Percentiles rank a stretch among this genome's conserved stretches.
These are phyloP conservation scores for Esox niger DNA, from an alignment of 2,113 vertebrate species.

Conservation along the genomic window DNA sequence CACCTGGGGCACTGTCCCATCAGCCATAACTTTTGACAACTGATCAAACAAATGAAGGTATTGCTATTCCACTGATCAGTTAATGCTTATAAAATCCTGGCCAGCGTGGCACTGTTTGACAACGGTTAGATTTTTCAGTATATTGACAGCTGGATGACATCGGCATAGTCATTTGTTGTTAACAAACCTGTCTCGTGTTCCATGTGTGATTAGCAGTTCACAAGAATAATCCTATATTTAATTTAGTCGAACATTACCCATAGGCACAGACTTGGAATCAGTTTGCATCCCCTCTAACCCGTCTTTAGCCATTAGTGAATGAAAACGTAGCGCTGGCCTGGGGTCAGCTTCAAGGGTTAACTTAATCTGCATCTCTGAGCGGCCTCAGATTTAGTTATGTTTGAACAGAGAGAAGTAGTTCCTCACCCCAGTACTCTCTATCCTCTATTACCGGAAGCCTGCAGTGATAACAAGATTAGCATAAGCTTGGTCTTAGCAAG, in stretches of 20 bases:
- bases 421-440: constrained; percentile 30
- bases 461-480: constrained; percentile 65
- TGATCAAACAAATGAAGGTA: constrained; percentile 46
- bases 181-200: neutral
- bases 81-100: neutral
- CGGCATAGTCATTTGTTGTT: constrained; percentile 10
- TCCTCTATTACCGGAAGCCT: constrained; percentile 45
- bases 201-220: neutral
- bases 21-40: constrained; percentile 20
- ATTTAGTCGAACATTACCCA: neutral
- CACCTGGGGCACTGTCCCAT: constrained; percentile 19
- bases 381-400: constrained; percentile 1
- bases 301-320: no score
- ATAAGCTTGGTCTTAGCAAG: constrained; percentile 58
- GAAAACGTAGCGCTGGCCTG: no score
- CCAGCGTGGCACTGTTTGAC: constrained; percentile 6
- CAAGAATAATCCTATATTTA: neutral
- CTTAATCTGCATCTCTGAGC: neutral
- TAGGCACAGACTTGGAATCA: no score
- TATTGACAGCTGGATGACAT: neutral
- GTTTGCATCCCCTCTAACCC: no score
- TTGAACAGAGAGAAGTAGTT: constrained; percentile 29
- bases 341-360: neutral
- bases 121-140: constrained; percentile 44
- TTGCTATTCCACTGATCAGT: constrained; percentile 16